Base-by-base conservation (phyloP, 2,888 invertebrate genomes). In the Spilarctia lutea region DNA sequence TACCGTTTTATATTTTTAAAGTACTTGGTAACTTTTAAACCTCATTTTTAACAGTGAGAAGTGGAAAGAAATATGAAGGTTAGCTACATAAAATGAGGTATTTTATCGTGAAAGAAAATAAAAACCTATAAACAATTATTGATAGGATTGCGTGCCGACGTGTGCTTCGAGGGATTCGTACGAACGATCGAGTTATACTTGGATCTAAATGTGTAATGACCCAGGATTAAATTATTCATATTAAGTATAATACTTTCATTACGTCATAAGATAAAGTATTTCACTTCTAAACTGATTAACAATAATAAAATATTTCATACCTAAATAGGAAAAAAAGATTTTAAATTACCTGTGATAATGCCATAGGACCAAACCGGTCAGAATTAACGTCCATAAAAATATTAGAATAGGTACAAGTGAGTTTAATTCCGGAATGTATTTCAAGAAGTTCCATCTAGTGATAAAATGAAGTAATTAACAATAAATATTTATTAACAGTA, bases 181-280 rank as follows among this genome's bases (percentile, higher is more conserved):
- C 39, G 33, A 71, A 24, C 35, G 45, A 66, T 65, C 48, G 2
- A 30, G 60, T 68, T 74, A 33, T 78, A 83, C 75, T 78, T 75
- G 45, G 63, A 83, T 75, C 81, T 71, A 24, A 45, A 71, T 63
- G 56, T n/a, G 24, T 35, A 27, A 74, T 13, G 45, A 74, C 71
- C 13, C 71, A 3, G 30, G 10, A 42, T 42, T 45, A n/a, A n/a
- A n/a, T 72, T 56, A 24, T 48, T 10, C 3, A 45, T n/a, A n/a
- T n/a, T n/a, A 24, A 65, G 24, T 33, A 7, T 16, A 18, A 24
- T 27, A 10, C 3, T 2, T 39, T 6, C n/a, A n/a, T 65, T n/a
- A 48, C 11, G n/a, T 7, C n/a, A 0, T 7, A 24, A 11, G 16
- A 11, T 16, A 66, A 66, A 27, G 63, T 27, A n/a, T 8, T 24